A percentile compares a stretch with the other conserved stretches of the same genome.
Conservation (phyloP, 2,797 vertebrate genomes). For the Gorsachius magnificus region DNA sequence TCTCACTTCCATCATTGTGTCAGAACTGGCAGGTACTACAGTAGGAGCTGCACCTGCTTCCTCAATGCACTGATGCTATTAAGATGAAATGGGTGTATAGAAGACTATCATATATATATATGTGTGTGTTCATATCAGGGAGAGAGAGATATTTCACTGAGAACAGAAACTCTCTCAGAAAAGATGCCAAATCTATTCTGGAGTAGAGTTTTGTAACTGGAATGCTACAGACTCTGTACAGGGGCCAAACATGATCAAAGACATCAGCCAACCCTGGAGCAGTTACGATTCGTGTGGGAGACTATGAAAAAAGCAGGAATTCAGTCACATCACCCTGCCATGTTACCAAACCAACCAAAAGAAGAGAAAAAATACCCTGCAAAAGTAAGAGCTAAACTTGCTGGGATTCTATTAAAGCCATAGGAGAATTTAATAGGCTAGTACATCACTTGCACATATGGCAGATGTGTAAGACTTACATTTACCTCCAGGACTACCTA, state of each 20-base stretch:
- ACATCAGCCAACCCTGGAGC: not conserved
- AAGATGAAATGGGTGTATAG: not conserved
- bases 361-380: not conserved
- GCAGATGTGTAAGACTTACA: not conserved
- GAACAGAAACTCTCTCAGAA: not conserved
- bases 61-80: not conserved
- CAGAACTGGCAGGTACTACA: not conserved
- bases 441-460: not conserved
- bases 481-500: not conserved
- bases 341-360: not conserved
- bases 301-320: not conserved
- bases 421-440: not conserved
- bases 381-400: not conserved
- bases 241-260: not conserved
- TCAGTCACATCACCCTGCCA: not conserved
- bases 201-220: not conserved
- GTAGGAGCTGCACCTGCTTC: not conserved
- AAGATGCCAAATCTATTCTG: not conserved
- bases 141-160: not conserved
- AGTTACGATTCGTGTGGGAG: not conserved
- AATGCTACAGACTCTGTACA: not conserved
- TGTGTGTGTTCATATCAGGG: fast-evolving
- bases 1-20: not conserved
- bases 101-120: not conserved
- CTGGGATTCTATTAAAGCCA: not conserved